Evolutionary conservation across 2,888 invertebrate species (phyloP).

Genomic region (Dusona sp.): DNA sequence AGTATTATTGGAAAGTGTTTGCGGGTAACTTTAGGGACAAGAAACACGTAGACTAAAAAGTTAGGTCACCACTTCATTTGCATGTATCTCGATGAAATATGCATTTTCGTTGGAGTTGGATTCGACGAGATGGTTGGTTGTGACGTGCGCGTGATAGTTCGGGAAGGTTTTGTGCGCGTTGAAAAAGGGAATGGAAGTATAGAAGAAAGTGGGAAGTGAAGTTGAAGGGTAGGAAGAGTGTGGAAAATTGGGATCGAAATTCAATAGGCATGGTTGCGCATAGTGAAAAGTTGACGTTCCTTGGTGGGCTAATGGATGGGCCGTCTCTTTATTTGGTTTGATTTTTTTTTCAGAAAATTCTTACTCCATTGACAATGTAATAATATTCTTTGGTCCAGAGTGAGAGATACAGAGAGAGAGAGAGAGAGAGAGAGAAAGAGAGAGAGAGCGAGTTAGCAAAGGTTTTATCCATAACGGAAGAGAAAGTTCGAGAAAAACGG

Average conservation of each 20-base stretch:
- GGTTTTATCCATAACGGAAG: conserved; percentile 3
- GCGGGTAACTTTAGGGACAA: conserved; percentile 3
- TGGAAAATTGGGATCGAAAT: conserved; percentile 54
- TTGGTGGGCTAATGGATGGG: not conserved
- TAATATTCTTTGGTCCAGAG: conserved; percentile 29
- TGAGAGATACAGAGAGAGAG: not conserved
- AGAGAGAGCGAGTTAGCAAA: conserved; percentile 1
- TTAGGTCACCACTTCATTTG: conserved; percentile 58
- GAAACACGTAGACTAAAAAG: conserved; percentile 36
- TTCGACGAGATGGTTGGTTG: conserved; percentile 19
- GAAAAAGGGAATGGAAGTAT: not conserved
- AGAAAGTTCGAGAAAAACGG: conserved; percentile 15
- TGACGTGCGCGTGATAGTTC: conserved; percentile 4
- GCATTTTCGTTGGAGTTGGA: conserved; percentile 50
- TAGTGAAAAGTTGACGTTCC: conserved; percentile 31
- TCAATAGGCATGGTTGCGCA: conserved; percentile 25
- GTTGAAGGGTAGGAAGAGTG: conserved; percentile 32
- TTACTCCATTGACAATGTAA: conserved; percentile 32
- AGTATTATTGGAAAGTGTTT: not conserved
- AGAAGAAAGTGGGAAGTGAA: not conserved
- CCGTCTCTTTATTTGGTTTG: not conserved
- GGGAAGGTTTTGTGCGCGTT: conserved; percentile 10
- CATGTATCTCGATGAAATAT: conserved; percentile 62
- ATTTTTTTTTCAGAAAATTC: conserved; percentile 26
- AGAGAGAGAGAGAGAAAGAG: not conserved